These are phyloP conservation scores for Agonopterix subpropinquella DNA, from an alignment of 2,888 invertebrate species.

Conservation along the genomic window DNA sequence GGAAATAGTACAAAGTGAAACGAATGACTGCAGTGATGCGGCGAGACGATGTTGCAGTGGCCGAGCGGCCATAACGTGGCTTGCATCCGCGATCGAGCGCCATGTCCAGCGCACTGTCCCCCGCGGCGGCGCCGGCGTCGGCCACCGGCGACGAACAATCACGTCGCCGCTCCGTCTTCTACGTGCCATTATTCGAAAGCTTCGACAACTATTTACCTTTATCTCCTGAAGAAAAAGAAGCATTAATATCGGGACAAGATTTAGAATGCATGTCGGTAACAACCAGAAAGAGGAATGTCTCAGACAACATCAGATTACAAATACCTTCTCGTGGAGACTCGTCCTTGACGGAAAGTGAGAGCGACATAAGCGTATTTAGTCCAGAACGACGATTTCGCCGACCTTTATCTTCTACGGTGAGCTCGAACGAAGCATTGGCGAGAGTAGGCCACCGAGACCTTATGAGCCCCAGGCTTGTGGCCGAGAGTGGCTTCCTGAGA, in stretches of 20 bases:
- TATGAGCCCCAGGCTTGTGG: constrained; percentile 56
- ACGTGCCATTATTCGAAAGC: constrained; percentile 81
- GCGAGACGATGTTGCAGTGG: constrained; percentile 38
- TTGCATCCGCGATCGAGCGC: constrained; percentile 43
- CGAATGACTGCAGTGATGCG: constrained; percentile 54
- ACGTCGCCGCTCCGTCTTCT: constrained; percentile 83
- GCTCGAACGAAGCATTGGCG: constrained; percentile 61
- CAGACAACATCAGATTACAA: constrained; percentile 41
- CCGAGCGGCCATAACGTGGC: constrained; percentile 49
- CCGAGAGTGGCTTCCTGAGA: constrained; percentile 47
- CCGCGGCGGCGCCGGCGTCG: constrained; percentile 46
- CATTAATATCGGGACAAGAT: constrained; percentile 53
- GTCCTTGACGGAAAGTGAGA: constrained; percentile 66
- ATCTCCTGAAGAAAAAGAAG: constrained; percentile 63
- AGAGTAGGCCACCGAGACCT: constrained; percentile 57
- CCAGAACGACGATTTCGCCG: constrained; percentile 55
- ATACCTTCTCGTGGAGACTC: constrained; percentile 49
- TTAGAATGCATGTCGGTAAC: constrained; percentile 34
- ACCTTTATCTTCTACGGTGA: constrained; percentile 59
- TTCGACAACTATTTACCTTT: constrained; percentile 76
- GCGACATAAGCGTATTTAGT: constrained; percentile 57
- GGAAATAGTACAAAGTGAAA: constrained; percentile 44
- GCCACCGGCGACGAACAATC: constrained; percentile 66
- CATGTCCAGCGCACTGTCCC: constrained; percentile 59
- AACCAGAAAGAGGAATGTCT: constrained; percentile 47